Conservation (phyloP, 2,113 vertebrate genomes). For the Sebastes schlegelii region DNA sequence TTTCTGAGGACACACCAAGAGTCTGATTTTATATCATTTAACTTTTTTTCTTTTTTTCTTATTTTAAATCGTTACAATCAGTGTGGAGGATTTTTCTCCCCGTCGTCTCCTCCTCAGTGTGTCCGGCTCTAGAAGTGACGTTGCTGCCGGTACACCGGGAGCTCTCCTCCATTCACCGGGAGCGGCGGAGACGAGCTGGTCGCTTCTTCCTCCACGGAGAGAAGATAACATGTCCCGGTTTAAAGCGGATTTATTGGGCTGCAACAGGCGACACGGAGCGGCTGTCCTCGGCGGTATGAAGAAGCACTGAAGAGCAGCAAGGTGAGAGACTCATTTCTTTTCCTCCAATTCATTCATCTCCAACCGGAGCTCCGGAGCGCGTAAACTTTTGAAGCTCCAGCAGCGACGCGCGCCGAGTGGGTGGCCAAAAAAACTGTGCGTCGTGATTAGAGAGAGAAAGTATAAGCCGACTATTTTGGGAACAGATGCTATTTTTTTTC, state of each 20-base stretch:
- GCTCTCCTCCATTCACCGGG: constrained; percentile 56
- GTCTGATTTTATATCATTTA: too few species aligned
- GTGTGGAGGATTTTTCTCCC: constrained; percentile 4
- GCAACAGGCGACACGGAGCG: constrained; percentile 45
- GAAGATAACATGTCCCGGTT: constrained; percentile 69
- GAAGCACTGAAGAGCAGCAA: constrained; percentile 50
- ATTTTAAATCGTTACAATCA: neutral
- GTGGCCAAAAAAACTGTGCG: constrained; percentile 26
- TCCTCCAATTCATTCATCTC: neutral
- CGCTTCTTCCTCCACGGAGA: constrained; percentile 18
- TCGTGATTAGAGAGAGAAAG: constrained; percentile 25
- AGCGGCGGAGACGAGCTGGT: constrained; percentile 59
- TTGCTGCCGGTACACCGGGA: constrained; percentile 31
- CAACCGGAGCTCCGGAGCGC: constrained; percentile 37
- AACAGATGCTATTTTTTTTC: constrained; percentile 21
- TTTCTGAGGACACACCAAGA: neutral
- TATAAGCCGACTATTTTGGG: constrained; percentile 8
- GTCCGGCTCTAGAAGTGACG: constrained; percentile 43
- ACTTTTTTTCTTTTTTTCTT: too few species aligned
- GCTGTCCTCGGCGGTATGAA: constrained; percentile 41
- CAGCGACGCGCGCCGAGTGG: constrained; percentile 46
- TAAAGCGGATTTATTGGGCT: constrained; percentile 71
- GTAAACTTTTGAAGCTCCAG: constrained; percentile 68
- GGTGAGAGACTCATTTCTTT: constrained; percentile 66
- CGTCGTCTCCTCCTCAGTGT: constrained; percentile 26